Evolutionary conservation across 2,888 invertebrate species (phyloP), one percentile per base, ranked within the genome.

Genomic region (Cheilosia grossa): DNA sequence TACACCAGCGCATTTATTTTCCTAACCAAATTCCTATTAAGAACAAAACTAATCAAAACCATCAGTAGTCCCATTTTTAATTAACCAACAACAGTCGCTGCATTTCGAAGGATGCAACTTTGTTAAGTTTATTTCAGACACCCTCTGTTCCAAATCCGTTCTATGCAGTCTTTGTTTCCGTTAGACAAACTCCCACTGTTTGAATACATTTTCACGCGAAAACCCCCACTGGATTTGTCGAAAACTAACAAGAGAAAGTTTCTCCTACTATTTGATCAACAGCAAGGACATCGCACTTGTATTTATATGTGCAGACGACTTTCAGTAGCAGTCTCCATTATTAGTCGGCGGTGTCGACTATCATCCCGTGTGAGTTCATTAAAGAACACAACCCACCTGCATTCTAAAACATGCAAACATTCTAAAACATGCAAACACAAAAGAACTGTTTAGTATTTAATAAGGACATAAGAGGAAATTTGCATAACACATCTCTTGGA

Each of bases 331-430:
- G 15, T n/a, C 21, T 37, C 66, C 6, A 6, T 6, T 53, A 0
- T 17, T 17, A 27, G 27, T 15, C 10, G 15, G n/a, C 59, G 30
- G 21, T 56, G 17, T 40, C n/a, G 3, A 37, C 24, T 33, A 56
- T 30, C 24, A 51, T 40, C 15, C n/a, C 9, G 21, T 30, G 30
- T 19, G 51, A 66, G 72, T 73, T 80, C 47, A 73, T 80, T 74
- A 67, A 66, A 58, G 19, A 61, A 67, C 44, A 66, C 33, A 73
- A 27, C 61, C 61, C 47, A 80, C 80, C 67, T 74, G 80, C 73
- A 80, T 54, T 24, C 51, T 4, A 24, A 15, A 51, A 15, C 80
- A 61, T 42, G 30, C 37, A 72, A 66, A 67, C 54, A 67, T 54
- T 24, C 51, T 4, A 24, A 15, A 51, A 15, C 80, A 61, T 42